Evolutionary conservation across 2,797 vertebrate genomes (phyloP), one percentile per base, ranked within the genome.

Genomic region (Paramormyrops hopkinsi): DNA sequence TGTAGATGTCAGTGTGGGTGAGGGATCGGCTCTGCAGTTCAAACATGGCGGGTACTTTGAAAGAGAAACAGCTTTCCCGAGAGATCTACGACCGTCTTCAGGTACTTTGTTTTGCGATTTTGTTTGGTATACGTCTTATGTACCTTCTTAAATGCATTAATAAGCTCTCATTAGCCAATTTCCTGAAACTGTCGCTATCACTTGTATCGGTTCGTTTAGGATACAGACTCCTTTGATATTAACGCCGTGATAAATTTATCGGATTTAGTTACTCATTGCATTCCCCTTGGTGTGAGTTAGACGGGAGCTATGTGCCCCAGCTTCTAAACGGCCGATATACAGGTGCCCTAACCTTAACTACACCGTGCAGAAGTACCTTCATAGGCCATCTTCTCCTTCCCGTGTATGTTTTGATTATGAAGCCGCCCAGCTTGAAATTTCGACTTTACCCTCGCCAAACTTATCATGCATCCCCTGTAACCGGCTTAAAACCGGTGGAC

Each of bases 11-110:
- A 44, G 73, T 83, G 29, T 29, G 22, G 25, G n/a, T n/a, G 44
- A 83, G 17, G 19, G 19, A 56, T 11, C n/a, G 17, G 14, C 33
- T 29, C 83, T 53, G 22, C 29, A 37, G 33, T 29, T 41, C 44
- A 88, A 56, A 94, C 90, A 96, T 96, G 95, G 96, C 96, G 95
- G 95, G 90, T 33, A 46, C 48, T 94, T 92, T 90, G 87, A 94
- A 92, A 88, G 93, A 95, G 2, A 69, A 92, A 1, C 90, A 89
- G 2, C 59, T 94, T 0, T 91, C 88, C 0, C 87, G 86, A 0
- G 8, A 85, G 19, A 89, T 96, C 87, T 96, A 94, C 86, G 82
- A 22, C 14, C 69, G 33, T 0, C 88, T 96, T 6, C 94, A 95
- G 91, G 96, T 96, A 94, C 54, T 54, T 37, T 37, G 65, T 37